Percentiles rank a stretch among this genome's conserved stretches.
These are phyloP conservation scores for Daubentonia madagascariensis DNA, from an alignment of 2,113 vertebrate genomes.

Conservation along the genomic window DNA sequence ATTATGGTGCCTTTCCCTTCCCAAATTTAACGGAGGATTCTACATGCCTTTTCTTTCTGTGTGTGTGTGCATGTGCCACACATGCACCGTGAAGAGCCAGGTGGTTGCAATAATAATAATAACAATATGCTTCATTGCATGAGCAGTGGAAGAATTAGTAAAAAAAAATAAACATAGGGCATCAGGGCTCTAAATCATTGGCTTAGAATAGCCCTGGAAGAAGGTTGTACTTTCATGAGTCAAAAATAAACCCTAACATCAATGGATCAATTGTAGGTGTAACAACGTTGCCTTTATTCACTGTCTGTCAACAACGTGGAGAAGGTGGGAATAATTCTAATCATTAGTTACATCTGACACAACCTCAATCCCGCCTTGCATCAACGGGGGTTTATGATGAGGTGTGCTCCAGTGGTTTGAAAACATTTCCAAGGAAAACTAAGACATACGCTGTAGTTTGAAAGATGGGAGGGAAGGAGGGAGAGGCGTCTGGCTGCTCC, in stretches of 20 bases:
- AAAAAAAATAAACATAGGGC: slow-evolving; percentile 45
- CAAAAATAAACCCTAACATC: slow-evolving; percentile 56
- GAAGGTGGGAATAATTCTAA: slow-evolving; percentile 48
- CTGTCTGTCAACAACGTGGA: slow-evolving; percentile 30
- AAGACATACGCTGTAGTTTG: slow-evolving; percentile 20
- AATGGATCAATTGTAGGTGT: slow-evolving; percentile 51
- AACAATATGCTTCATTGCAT: background rate
- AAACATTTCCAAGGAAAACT: slow-evolving; percentile 57
- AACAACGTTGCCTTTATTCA: slow-evolving; percentile 58
- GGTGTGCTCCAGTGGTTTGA: slow-evolving; percentile 44
- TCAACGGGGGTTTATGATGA: slow-evolving; percentile 38
- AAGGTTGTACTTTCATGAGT: slow-evolving; percentile 50
- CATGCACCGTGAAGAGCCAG: background rate
- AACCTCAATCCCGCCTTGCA: slow-evolving; percentile 20
- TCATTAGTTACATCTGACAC: slow-evolving; percentile 64
- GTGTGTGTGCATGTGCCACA: background rate
- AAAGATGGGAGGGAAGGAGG: background rate
- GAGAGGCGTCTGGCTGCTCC: background rate
- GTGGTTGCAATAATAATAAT: background rate
- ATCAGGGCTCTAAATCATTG: slow-evolving; percentile 50
- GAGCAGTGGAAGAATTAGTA: slow-evolving; percentile 24
- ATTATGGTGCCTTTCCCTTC: background rate
- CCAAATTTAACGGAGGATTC: background rate
- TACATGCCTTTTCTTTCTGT: background rate
- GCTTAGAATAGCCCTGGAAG: slow-evolving; percentile 20